Percentiles rank a stretch among this genome's conserved stretches.
Evolutionary conservation across 2,888 invertebrate genomes (phyloP).

Genomic region (Archips xylosteana): DNA sequence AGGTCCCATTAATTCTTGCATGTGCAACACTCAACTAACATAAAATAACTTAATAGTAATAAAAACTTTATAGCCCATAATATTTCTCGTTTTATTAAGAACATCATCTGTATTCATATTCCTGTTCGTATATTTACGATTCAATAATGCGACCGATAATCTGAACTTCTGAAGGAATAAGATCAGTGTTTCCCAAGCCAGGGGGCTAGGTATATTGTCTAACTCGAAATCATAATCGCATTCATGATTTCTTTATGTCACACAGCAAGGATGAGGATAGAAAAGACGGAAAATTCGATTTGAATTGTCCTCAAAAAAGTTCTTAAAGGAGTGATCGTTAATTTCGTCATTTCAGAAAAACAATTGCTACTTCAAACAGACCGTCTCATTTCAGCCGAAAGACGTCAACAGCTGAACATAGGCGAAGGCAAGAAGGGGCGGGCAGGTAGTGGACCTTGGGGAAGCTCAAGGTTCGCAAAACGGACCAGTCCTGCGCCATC

Average conservation of each 20-base stretch:
- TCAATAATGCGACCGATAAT: neutral
- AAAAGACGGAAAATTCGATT: neutral
- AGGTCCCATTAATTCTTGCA: constrained; percentile 32
- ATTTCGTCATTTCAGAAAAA: neutral
- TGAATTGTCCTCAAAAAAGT: neutral
- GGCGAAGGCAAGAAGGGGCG: too few species aligned
- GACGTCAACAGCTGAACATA: too few species aligned
- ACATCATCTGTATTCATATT: constrained; percentile 48
- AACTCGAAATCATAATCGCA: too few species aligned
- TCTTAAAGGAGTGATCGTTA: neutral
- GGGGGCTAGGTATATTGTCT: too few species aligned
- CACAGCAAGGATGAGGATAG: too few species aligned
- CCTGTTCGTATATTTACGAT: constrained; percentile 7
- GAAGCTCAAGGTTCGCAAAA: too few species aligned
- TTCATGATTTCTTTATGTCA: too few species aligned
- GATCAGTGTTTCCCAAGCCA: neutral
- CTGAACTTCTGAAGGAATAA: neutral
- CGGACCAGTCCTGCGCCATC: too few species aligned
- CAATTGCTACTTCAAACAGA: neutral
- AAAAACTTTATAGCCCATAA: constrained; percentile 81
- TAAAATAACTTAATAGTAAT: constrained; percentile 83
- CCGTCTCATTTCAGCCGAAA: neutral
- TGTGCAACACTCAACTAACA: constrained; percentile 61
- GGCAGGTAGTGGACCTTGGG: too few species aligned
- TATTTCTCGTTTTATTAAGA: constrained; percentile 78